phyloP scores from a whole-genome alignment of 2,888 invertebrate genomes.

The Cephus runcator region DNA sequence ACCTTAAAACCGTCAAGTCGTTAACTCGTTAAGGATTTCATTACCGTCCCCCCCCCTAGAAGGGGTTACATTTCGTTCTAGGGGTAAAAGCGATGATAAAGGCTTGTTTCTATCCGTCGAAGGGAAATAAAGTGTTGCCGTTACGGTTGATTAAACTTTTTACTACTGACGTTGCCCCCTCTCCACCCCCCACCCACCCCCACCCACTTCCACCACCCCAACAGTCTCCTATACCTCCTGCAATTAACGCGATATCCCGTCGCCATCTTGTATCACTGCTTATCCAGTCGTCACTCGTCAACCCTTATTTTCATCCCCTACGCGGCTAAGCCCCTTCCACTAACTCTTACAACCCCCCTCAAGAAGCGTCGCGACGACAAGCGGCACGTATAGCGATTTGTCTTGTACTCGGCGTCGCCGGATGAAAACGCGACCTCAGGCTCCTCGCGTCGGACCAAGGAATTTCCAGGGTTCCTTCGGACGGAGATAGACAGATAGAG shows the following conservation, averaged over 20 bases:
- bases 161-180: constrained; percentile 23
- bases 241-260: constrained; percentile 42
- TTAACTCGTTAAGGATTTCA: constrained; percentile 29
- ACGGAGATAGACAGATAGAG: background rate
- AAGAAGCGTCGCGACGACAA: background rate
- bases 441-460: background rate
- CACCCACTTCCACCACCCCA: background rate
- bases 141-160: constrained; percentile 53
- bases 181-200: too few relatives aligned
- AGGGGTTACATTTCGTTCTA: background rate
- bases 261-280: background rate
- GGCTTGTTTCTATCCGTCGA: constrained; percentile 34
- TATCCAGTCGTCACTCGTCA: background rate
- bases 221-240: constrained; percentile 19
- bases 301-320: background rate
- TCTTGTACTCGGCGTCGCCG: background rate
- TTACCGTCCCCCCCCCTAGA: constrained; percentile 7
- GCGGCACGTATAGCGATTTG: background rate
- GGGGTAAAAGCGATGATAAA: constrained; percentile 20
- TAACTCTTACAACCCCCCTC: background rate
- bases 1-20: background rate
- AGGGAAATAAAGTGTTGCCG: constrained; percentile 38
- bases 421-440: background rate
- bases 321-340: background rate
- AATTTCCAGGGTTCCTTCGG: background rate